These are phyloP conservation scores for Eupleurogrammus muticus DNA, from an alignment of 2,797 vertebrate species.

Conservation along the genomic window DNA sequence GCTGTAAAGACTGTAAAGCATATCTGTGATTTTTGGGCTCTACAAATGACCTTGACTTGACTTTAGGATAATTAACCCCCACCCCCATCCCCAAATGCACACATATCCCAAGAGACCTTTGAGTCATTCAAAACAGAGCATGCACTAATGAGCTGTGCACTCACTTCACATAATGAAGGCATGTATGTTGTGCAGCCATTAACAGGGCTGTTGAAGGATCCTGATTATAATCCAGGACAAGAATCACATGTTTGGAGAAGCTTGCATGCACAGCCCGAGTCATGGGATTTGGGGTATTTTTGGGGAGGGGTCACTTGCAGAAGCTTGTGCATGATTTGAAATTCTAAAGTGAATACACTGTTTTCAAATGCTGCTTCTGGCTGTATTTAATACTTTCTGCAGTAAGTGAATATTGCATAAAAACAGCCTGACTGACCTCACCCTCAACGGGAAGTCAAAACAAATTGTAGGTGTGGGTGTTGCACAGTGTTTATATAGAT, in stretches of 20 bases:
- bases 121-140: too few relatives aligned
- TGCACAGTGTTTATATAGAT: too few relatives aligned
- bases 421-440: not conserved
- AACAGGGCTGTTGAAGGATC: conserved; percentile 10
- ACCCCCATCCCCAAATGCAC: too few relatives aligned
- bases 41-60: too few relatives aligned
- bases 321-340: not conserved
- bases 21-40: too few relatives aligned
- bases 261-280: conserved; percentile 7
- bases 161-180: too few relatives aligned
- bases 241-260: conserved; percentile 35
- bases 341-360: not conserved
- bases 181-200: not conserved
- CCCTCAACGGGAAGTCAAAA: not conserved
- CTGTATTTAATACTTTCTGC: not conserved
- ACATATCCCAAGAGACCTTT: too few relatives aligned
- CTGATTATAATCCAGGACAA: conserved; percentile 21
- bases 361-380: not conserved
- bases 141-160: too few relatives aligned
- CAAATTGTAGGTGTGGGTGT: not conserved
- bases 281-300: conserved; percentile 19
- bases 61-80: too few relatives aligned
- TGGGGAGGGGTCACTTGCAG: not conserved
- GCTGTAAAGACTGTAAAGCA: too few relatives aligned
- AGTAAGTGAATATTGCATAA: conserved; percentile 6